A percentile compares a stretch with the other conserved stretches of the same genome.
phyloP scores from a whole-genome alignment of 1,140 invertebrate genomes.

The Lysiphlebus fabarum region DNA sequence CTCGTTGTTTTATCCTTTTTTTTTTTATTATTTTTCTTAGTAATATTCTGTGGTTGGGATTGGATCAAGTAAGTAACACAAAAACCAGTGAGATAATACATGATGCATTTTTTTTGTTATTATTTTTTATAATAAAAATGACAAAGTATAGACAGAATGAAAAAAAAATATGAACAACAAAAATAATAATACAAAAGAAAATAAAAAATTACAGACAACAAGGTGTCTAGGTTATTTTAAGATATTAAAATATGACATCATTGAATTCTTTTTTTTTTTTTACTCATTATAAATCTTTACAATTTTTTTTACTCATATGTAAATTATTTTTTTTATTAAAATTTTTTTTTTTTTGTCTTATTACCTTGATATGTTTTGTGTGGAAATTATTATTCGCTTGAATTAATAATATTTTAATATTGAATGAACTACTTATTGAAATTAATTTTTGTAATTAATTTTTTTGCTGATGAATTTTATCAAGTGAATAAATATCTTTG shows the following conservation, averaged over 20 bases:
- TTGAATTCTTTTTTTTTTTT: slow-evolving; percentile 43
- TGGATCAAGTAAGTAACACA: slow-evolving; percentile 23
- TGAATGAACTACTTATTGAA: too few species aligned
- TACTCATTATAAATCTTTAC: neutral
- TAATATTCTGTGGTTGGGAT: too few species aligned
- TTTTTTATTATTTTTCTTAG: slow-evolving; percentile 12
- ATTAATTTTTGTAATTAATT: too few species aligned
- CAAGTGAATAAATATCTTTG: too few species aligned
- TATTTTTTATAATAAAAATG: neutral
- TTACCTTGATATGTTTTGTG: too few species aligned
- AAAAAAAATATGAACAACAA: slow-evolving; percentile 16
- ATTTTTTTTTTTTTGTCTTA: neutral
- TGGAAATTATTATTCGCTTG: too few species aligned
- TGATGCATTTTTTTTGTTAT: slow-evolving; percentile 44
- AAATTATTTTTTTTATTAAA: neutral
- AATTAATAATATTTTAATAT: too few species aligned
- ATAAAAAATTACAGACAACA: slow-evolving; percentile 12
- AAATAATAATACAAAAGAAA: too few species aligned
- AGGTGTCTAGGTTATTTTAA: slow-evolving; percentile 38
- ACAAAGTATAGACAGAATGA: slow-evolving; percentile 26
- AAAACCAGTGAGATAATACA: slow-evolving; percentile 45
- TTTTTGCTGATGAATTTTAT: too few species aligned
- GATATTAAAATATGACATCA: slow-evolving; percentile 55
- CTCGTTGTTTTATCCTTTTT: slow-evolving; percentile 11
- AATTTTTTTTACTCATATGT: neutral